Conservation (phyloP, 2,797 vertebrate genomes). For the Parotocinclus haroldoi region DNA sequence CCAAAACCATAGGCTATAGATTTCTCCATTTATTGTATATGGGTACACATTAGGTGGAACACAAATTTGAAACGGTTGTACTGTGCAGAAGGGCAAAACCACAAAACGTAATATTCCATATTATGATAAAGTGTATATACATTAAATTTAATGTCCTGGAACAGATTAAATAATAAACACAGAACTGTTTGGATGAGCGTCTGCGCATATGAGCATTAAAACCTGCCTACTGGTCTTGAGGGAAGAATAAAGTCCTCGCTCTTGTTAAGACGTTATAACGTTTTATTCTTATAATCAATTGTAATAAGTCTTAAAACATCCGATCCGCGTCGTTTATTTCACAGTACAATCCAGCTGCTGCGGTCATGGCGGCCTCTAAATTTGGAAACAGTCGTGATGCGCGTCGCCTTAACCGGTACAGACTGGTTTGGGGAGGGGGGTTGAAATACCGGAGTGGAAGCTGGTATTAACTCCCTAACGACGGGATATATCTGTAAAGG, state of each 20-base stretch:
- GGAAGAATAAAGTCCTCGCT: neutral
- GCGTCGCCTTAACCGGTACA: constrained; percentile 58
- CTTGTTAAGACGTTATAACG: neutral
- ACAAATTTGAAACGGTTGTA: too few species aligned
- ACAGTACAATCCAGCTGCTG: constrained; percentile 16
- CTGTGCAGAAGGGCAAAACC: too few species aligned
- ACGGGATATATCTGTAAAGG: neutral
- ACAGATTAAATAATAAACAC: too few species aligned
- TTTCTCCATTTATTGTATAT: too few species aligned
- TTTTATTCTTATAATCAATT: neutral
- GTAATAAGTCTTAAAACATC: neutral
- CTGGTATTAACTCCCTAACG: constrained; percentile 5
- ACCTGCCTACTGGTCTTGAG: neutral
- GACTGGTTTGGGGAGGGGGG: constrained; percentile 62
- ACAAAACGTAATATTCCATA: too few species aligned
- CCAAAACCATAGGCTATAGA: too few species aligned
- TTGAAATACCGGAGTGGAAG: constrained; percentile 11
- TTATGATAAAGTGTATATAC: too few species aligned
- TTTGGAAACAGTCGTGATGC: constrained; percentile 49
- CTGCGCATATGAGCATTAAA: neutral
- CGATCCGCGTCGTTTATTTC: neutral
- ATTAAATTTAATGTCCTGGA: too few species aligned
- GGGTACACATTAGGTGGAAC: too few species aligned
- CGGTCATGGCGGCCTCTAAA: constrained; percentile 40
- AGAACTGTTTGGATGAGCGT: neutral